Percentiles rank a stretch among this genome's conserved stretches.
These are phyloP conservation scores for Actinia tenebrosa DNA, from an alignment of 64 coral and sea anemone species.

Conservation along the genomic window DNA sequence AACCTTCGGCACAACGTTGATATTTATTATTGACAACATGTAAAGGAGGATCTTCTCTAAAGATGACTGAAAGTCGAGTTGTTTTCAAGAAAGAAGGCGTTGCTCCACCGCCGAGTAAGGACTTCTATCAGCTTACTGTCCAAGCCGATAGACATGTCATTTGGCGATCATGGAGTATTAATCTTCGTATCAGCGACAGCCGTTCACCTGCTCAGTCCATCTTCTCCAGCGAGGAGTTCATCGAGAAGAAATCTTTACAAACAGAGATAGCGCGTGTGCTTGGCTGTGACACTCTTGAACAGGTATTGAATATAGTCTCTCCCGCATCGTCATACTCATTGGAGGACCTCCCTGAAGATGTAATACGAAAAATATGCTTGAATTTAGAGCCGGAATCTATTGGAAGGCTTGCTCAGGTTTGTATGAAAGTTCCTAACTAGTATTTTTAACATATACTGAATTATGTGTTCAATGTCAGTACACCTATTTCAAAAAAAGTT, in stretches of 20 bases:
- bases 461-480: too few species aligned
- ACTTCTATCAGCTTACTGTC: background rate
- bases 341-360: constrained; percentile 2
- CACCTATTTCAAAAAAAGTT: too few species aligned
- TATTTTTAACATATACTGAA: too few species aligned
- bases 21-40: background rate
- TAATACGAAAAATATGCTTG: constrained; percentile 10
- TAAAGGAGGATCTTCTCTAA: background rate
- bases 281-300: background rate
- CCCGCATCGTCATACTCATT: background rate
- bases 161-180: constrained; percentile 17
- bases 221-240: background rate
- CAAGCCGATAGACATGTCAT: background rate
- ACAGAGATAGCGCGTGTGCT: background rate
- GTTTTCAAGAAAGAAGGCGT: background rate
- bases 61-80: background rate
- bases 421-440: background rate
- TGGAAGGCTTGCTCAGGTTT: background rate
- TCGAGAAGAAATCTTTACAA: background rate
- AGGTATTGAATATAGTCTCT: background rate
- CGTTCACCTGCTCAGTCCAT: constrained; percentile 4
- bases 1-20: too few species aligned
- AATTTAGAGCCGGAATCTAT: background rate
- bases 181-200: background rate
- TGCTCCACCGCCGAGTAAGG: constrained; percentile 4